Evolutionary conservation across 1,140 invertebrate species (phyloP).

Genomic region (Pissodes strobi): DNA sequence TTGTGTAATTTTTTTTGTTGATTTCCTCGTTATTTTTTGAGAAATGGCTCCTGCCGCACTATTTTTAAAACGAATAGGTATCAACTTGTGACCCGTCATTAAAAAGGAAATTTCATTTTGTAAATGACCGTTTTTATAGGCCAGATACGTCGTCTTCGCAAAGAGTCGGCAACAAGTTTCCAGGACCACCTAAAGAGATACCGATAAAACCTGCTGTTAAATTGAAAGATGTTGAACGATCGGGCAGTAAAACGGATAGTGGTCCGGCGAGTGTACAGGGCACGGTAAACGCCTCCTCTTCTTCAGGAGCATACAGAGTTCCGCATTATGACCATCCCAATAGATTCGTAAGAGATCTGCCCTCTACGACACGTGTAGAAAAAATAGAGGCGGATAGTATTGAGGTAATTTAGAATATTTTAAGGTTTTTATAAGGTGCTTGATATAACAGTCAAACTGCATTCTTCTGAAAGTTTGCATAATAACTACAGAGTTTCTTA

Average conservation of each 20-base stretch:
- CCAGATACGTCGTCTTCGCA: too few relatives aligned
- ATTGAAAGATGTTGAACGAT: constrained; percentile 29
- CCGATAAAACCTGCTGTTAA: constrained; percentile 40
- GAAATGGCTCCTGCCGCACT: too few relatives aligned
- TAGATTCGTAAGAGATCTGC: constrained; percentile 29
- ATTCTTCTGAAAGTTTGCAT: not conserved
- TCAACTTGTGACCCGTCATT: too few relatives aligned
- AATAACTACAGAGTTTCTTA: not conserved
- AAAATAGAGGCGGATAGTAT: constrained; percentile 35
- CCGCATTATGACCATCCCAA: constrained; percentile 41
- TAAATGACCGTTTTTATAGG: too few relatives aligned
- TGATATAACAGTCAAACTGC: too few relatives aligned
- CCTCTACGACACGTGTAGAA: constrained; percentile 36
- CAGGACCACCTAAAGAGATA: constrained; percentile 28
- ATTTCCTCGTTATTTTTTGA: too few relatives aligned
- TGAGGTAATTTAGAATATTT: constrained; percentile 28
- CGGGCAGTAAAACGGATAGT: constrained; percentile 2
- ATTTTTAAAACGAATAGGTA: too few relatives aligned
- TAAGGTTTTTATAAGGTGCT: too few relatives aligned
- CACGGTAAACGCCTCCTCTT: too few relatives aligned
- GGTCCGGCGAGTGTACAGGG: not conserved
- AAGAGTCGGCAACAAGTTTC: not conserved
- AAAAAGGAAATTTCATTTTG: too few relatives aligned
- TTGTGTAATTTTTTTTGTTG: too few relatives aligned
- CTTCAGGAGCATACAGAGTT: not conserved